Base-by-base conservation (phyloP, 2,888 invertebrate species). In the Agrenia bidenticulata region DNA sequence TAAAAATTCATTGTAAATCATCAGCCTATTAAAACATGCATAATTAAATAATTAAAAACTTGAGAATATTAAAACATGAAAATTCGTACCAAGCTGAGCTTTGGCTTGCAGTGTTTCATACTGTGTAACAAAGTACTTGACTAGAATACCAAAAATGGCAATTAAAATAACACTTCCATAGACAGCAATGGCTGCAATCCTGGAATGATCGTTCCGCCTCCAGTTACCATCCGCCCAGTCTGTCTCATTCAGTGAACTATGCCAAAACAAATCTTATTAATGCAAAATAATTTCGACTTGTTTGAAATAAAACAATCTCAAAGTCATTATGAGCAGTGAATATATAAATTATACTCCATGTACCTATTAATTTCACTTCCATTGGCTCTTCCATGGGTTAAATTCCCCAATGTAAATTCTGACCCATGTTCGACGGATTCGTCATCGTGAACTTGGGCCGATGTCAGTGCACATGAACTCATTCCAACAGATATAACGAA, bases 61-160 rank as follows among this genome's bases (percentile, higher is more conserved):
- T n/a, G n/a, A n/a, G n/a, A n/a, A n/a, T n/a, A n/a, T n/a, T n/a
- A n/a, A n/a, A n/a, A n/a, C 11, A 32, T 32, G 11, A 11, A 15
- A 45, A 9, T 15, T 15, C 64, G 26, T 51, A 70, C 70, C 56
- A 26, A 70, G 21, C 63, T 70, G 70, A 1, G 70, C 70, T 32
- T 67, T 63, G 7, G 67, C 50, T 61, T 67, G 65, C 19, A 45
- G 42, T 9, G 50, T 64, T 39, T 70, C 67, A 53, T 67, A 67
- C 26, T 70, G 67, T 19, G 64, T 66, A 2, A 70, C 67, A 51
- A 70, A 67, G 39, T 70, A 70, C 54, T 67, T 70, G 1, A 67
- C 58, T 15, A 67, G 58, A 39, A 66, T 42, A 1, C 67, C 70
- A 19, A 57, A 56, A 15, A 70, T 26, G 2, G 65, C 63, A n/a